Conservation (phyloP, 2,113 vertebrate species). For the Pseudopipra pipra region DNA sequence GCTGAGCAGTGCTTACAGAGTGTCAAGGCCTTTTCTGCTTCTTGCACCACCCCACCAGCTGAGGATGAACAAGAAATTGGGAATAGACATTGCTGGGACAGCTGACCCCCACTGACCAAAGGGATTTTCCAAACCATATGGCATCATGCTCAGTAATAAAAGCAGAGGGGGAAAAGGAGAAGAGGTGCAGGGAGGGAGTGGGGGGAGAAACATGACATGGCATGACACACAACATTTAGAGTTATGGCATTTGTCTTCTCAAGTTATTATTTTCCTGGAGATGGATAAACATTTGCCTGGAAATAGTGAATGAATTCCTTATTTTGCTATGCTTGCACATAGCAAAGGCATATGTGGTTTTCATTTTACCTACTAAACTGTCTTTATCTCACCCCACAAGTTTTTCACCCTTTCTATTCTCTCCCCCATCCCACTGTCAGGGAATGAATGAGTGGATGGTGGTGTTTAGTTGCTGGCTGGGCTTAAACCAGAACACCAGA, state of each 20-base stretch:
- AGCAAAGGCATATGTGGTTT: rapidly evolving
- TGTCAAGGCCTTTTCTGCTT: not conserved
- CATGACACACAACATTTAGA: not conserved
- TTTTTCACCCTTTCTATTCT: not conserved
- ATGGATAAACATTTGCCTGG: not conserved
- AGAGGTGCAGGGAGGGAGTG: not conserved
- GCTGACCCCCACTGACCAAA: not conserved
- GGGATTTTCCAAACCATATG: not conserved
- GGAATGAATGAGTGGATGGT: not conserved
- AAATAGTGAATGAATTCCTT: not conserved
- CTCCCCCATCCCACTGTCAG: rapidly evolving
- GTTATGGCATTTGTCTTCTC: not conserved
- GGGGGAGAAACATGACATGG: not conserved
- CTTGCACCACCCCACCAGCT: rapidly evolving
- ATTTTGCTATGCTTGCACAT: not conserved
- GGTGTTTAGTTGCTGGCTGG: rapidly evolving
- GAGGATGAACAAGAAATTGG: not conserved
- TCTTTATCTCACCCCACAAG: rapidly evolving
- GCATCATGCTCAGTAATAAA: not conserved
- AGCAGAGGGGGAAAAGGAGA: rapidly evolving
- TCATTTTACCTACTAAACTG: not conserved
- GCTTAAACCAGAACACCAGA: not conserved
- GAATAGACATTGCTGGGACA: not conserved
- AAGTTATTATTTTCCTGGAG: not conserved
- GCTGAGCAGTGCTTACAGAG: not conserved